Conservation (phyloP, 1,140 invertebrate genomes). For the Homarus americanus region DNA sequence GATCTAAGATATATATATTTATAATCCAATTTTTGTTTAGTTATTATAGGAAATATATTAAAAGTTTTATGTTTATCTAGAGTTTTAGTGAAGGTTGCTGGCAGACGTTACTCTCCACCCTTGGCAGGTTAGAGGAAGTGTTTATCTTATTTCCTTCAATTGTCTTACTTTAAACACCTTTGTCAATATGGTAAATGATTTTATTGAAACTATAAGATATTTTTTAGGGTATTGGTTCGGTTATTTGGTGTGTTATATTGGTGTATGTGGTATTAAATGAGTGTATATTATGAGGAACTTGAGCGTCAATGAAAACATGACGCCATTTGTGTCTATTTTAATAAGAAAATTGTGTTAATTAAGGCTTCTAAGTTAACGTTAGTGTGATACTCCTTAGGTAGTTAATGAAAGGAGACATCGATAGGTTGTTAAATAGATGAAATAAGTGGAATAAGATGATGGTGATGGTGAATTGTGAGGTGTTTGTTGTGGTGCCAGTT, state of each 20-base stretch:
- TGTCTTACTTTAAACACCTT: background rate
- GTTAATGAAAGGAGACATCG: background rate
- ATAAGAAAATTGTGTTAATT: background rate
- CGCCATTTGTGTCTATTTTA: constrained; percentile 67
- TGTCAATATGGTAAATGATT: background rate
- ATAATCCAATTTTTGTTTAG: too few species aligned
- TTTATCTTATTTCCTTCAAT: constrained; percentile 41
- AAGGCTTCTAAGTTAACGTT: too few species aligned
- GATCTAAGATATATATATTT: too few species aligned
- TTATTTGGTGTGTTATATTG: background rate
- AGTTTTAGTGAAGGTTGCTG: constrained; percentile 13
- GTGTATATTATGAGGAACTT: background rate
- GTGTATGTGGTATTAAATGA: background rate
- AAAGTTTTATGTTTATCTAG: too few species aligned
- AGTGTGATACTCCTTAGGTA: too few species aligned
- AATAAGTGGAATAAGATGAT: background rate
- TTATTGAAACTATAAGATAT: background rate
- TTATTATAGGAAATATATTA: too few species aligned
- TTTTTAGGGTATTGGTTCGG: too few species aligned
- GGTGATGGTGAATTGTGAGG: background rate
- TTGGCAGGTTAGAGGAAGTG: constrained; percentile 53
- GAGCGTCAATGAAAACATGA: constrained; percentile 54
- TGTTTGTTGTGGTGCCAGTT: constrained; percentile 47
- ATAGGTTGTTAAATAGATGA: background rate
- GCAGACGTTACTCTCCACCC: constrained; percentile 61